phyloP scores from a whole-genome alignment of 2,888 invertebrate species.

The Leptothorax acervorum region DNA sequence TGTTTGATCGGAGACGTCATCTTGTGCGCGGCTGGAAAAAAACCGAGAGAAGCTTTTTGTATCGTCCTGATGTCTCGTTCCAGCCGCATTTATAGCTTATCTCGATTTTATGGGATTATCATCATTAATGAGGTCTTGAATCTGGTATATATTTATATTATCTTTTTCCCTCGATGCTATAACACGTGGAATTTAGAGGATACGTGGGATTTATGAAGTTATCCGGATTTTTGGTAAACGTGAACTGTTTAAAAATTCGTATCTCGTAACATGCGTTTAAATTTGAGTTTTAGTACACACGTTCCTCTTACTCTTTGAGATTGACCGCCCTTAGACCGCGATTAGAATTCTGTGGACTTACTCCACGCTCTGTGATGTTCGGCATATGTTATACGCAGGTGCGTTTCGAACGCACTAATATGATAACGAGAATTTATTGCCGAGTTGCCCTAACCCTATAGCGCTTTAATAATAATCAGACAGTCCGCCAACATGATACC shows the following conservation, averaged over 20 bases:
- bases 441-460: background rate
- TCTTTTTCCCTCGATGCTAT: background rate
- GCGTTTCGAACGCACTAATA: background rate
- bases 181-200: background rate
- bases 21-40: background rate
- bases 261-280: background rate
- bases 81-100: constrained; percentile 20
- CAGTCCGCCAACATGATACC: background rate
- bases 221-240: background rate
- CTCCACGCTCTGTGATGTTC: background rate
- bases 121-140: constrained; percentile 23
- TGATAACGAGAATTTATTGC: constrained; percentile 9
- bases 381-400: background rate
- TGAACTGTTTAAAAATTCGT: constrained; percentile 8
- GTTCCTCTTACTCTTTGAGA: background rate
- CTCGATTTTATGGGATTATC: constrained; percentile 21
- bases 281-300: background rate
- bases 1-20: constrained; percentile 15
- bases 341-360: background rate
- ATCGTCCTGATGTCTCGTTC: background rate
- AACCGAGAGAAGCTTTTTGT: background rate
- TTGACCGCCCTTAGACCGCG: background rate
- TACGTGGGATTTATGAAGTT: background rate
- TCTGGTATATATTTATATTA: background rate
- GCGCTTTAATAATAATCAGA: background rate